Conservation (phyloP, 92 coral and sea anemone species). For the Porites lobata region DNA sequence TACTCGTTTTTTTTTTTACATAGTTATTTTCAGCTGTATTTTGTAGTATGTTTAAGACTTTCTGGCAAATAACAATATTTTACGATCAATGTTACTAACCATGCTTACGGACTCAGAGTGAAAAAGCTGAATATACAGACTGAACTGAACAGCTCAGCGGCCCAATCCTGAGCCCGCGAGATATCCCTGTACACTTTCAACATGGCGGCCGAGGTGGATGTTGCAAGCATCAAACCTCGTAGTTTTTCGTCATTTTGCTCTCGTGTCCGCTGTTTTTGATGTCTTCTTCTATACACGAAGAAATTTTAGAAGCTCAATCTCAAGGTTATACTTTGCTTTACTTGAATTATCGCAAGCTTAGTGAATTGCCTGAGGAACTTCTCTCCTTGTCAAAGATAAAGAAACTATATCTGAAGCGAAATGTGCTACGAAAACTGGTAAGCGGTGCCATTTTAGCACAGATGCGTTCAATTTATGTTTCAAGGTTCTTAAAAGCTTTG, state of each 20-base stretch:
- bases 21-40: background rate
- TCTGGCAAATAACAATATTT: no score
- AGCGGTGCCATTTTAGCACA: background rate
- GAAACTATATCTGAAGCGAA: conserved; percentile 83
- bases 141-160: no score
- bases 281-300: conserved; percentile 38
- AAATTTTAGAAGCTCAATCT: conserved; percentile 67
- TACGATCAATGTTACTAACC: no score
- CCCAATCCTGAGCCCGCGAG: conserved; percentile 20
- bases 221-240: background rate
- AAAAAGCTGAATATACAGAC: no score
- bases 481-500: background rate
- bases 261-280: background rate
- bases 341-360: conserved; percentile 85
- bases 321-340: conserved; percentile 74
- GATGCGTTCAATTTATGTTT: background rate
- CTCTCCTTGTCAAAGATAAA: conserved; percentile 71
- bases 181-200: background rate
- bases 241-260: background rate
- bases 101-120: no score
- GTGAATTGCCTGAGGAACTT: conserved; percentile 80
- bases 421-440: conserved; percentile 82
- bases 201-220: background rate
- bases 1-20: background rate
- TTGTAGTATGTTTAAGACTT: background rate